Evolutionary conservation across 2,888 invertebrate genomes (phyloP).

Genomic region (Oscheius myriophilus): DNA sequence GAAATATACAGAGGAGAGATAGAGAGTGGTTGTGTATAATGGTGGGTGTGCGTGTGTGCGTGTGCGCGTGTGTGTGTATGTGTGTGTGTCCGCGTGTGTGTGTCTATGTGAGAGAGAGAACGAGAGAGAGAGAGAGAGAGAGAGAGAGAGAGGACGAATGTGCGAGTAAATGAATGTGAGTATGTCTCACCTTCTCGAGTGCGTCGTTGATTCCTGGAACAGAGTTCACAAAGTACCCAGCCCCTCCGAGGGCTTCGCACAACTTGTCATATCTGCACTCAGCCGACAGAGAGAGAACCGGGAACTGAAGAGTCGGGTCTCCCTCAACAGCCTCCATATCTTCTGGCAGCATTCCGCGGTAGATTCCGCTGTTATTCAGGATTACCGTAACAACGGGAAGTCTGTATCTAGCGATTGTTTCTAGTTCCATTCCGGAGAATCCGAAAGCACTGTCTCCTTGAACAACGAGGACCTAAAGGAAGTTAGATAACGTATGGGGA

Average conservation of each 20-base stretch:
- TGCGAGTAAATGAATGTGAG: neutral
- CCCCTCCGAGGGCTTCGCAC: constrained; percentile 85
- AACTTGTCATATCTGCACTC: constrained; percentile 88
- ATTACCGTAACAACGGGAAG: constrained; percentile 88
- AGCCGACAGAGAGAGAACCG: constrained; percentile 83
- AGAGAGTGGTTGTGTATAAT: too few relatives aligned
- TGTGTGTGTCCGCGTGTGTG: too few relatives aligned
- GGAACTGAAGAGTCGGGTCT: constrained; percentile 79
- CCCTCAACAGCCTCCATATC: constrained; percentile 80
- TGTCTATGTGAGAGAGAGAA: too few relatives aligned
- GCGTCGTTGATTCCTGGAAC: constrained; percentile 76
- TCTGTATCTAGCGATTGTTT: constrained; percentile 92
- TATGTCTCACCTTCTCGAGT: constrained; percentile 31
- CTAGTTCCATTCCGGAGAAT: constrained; percentile 97
- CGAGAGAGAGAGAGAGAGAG: too few relatives aligned
- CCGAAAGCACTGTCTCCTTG: constrained; percentile 98
- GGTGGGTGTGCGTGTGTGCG: too few relatives aligned
- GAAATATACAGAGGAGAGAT: too few relatives aligned
- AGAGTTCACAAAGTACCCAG: constrained; percentile 83
- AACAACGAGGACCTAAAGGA: constrained; percentile 82
- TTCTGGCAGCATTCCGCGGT: constrained; percentile 84
- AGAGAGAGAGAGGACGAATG: too few relatives aligned
- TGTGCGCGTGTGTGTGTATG: too few relatives aligned
- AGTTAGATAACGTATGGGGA: neutral
- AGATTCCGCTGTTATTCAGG: constrained; percentile 95